These are phyloP conservation scores for Vireo griseus DNA, from an alignment of 2,797 vertebrate genomes.

Conservation along the genomic window DNA sequence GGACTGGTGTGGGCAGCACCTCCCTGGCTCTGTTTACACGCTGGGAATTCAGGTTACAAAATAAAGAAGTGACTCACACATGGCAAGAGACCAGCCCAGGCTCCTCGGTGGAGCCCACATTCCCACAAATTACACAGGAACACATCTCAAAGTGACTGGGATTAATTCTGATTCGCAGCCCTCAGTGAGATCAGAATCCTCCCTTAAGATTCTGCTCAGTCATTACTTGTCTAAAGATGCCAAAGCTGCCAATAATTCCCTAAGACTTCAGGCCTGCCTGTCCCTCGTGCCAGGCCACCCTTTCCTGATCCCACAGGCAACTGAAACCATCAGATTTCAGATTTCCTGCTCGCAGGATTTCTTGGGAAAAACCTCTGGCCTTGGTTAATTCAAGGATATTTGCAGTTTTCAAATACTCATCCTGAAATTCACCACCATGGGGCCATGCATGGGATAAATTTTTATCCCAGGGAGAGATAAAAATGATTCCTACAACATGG, in stretches of 20 bases:
- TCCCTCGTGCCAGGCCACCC: not conserved
- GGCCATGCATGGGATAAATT: accelerated
- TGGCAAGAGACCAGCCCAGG: not conserved
- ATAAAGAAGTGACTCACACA: not conserved
- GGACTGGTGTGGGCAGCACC: not conserved
- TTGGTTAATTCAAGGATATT: not conserved
- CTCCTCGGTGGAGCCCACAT: not conserved
- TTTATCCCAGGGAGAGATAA: not conserved
- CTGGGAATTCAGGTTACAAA: not conserved
- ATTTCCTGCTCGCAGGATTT: not conserved
- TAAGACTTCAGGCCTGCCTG: not conserved
- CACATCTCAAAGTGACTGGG: not conserved
- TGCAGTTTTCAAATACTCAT: not conserved
- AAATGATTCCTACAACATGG: not conserved
- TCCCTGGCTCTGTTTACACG: not conserved
- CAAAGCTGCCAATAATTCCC: constrained; percentile 5
- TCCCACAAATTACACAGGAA: not conserved
- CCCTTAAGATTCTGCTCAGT: not conserved
- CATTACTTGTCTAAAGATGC: not conserved
- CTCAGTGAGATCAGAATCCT: not conserved
- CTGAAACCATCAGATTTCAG: not conserved
- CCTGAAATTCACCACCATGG: not conserved
- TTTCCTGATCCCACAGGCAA: not conserved
- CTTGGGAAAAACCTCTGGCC: not conserved
- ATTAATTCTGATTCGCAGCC: not conserved